Evolutionary conservation across 2,113 vertebrate genomes (phyloP).

Genomic region (Todiramphus saurophagus): DNA sequence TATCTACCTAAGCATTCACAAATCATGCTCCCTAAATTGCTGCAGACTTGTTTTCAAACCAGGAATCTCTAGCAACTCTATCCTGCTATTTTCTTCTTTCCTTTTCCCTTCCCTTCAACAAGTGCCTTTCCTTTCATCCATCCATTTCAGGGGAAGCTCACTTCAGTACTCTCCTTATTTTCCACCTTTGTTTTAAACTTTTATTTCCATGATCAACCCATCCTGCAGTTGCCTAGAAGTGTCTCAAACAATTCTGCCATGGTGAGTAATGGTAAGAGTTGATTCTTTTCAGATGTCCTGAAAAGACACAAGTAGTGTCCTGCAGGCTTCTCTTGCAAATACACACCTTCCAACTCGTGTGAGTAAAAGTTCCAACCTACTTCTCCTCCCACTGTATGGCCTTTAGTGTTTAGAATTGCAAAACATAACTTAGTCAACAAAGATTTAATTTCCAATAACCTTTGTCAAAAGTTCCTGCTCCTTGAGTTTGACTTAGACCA

Average conservation of each 20-base stretch:
- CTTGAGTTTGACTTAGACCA: not conserved
- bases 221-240: not conserved
- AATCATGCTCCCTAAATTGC: not conserved
- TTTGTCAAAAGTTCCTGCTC: not conserved
- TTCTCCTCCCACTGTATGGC: not conserved
- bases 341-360: not conserved
- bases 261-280: not conserved
- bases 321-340: not conserved
- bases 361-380: not conserved
- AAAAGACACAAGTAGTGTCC: not conserved
- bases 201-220: not conserved
- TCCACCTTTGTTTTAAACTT: not conserved
- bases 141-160: not conserved
- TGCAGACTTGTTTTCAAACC: not conserved
- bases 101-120: no score
- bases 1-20: not conserved
- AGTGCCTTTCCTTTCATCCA: not conserved
- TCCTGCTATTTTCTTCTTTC: not conserved
- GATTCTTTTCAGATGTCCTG: not conserved
- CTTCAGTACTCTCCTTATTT: not conserved
- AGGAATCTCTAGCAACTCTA: not conserved
- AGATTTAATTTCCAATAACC: not conserved
- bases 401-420: not conserved
- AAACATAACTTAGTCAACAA: not conserved
- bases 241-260: not conserved